Base-by-base conservation (phyloP, 2,797 vertebrate genomes). In the Mastacembelus armatus region DNA sequence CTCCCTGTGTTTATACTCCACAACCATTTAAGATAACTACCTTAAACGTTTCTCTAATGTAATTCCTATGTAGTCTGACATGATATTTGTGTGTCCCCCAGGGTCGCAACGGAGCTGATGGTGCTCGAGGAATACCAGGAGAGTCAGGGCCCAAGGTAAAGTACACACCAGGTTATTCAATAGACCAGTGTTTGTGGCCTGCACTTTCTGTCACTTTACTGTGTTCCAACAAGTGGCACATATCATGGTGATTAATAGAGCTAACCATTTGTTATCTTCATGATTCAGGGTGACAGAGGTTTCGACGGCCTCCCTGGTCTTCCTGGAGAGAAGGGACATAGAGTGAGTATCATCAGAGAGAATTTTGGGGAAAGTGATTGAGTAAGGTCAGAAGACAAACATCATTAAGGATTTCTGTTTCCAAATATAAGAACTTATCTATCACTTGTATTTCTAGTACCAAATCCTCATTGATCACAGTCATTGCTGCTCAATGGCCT, bases 81-180 rank as follows among this genome's bases (percentile, higher is more conserved):
- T 74, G 57, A 66, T 70, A 29, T 75, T 4, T 81, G 10, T 4
- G 7, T 78, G 59, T 79, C 22, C 73, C 76, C 22, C 82, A 99
- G 98, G 98, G 98, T 64, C 97, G 97, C 26, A 92, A 96, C 4
- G 98, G 98, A 85, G 94, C 96, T 12, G 98, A 99, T 30, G 98
- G 98, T 51, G 92, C 96, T 67, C 92, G 97, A 91, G 97, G 98
- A 81, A 96, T 98, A 93, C 97, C 98, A 4, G 98, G 98, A 89
- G 97, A 99, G 85, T 67, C 94, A 4, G 97, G 98, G n/a, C 39
- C 82, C 61, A 99, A 99, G 96, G 98, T 97, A 88, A 83, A 84
- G 38, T 1, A 30, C n/a, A 29, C 18, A 32, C 26, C 12, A 3
- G 3, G n/a, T 54, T 29, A 9, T 38, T n/a, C 7, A 16, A 33